Base-by-base conservation (phyloP, 2,888 invertebrate species). In the Drosophila lutescens region DNA sequence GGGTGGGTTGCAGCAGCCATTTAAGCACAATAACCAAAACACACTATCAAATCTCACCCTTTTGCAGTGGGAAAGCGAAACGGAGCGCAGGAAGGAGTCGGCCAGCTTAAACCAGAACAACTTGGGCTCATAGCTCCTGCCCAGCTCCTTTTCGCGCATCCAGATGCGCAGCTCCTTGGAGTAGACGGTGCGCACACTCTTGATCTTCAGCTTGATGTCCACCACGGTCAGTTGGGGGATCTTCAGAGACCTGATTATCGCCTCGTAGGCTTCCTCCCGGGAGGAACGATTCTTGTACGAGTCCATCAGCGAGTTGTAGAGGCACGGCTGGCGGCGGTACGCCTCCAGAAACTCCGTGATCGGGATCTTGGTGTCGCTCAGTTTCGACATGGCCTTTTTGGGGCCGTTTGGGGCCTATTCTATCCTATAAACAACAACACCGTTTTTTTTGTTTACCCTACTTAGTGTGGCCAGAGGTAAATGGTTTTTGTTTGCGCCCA, bases 161-260 rank as follows among this genome's bases (percentile, higher is more conserved):
- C 91, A 63, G 15, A 88, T 77, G n/a, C 88, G 80, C 36, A 91
- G 59, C 76, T 91, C 90, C 62, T 91, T 90, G 30, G 90, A 88
- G 66, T 91, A 92, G 34, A 91, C 91, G 1, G 92, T 92, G 56
- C 92, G 83, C n/a, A 92, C 88, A 20, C 90, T 90, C 65, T 92
- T 92, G 8, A 92, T 91, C 85, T 92, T 92, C 3, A 91, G 69
- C 56, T 91, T 91, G 4, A 92, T 82, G 71, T 91, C 91, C 43
- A 81, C 74, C 4, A 82, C 82, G 15, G 90, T 89, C 49, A 91
- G 58, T 30, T 86, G 83, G 3, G 86, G 76, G 38, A 90, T 86
- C 56, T 90, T 85, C 1, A 92, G 78, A 57, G 90, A 82, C 2
- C 77, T 74, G 4, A 91, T 85, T 26, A 91, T 91, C 23, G 77